Evolutionary conservation across 2,888 invertebrate genomes (phyloP).

Genomic region (Stratiomys singularior): DNA sequence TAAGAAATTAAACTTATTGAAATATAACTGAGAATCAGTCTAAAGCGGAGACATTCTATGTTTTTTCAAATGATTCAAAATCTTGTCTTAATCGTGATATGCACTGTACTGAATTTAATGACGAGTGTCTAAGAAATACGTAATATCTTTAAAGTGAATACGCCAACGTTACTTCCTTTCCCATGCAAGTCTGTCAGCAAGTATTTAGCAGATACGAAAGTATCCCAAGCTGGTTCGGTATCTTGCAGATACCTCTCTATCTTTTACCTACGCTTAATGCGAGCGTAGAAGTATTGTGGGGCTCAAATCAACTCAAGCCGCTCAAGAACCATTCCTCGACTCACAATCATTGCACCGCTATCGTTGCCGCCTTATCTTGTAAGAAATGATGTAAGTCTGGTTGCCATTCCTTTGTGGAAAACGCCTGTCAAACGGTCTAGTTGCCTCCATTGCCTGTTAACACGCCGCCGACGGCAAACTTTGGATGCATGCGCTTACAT

Average conservation of each 20-base stretch:
- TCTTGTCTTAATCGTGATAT: too few species aligned
- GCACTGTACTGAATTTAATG: not conserved
- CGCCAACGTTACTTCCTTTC: not conserved
- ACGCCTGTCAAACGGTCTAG: not conserved
- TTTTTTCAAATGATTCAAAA: too few species aligned
- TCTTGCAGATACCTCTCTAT: not conserved
- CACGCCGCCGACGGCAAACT: conserved; percentile 25
- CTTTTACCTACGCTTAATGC: not conserved
- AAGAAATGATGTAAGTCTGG: conserved; percentile 41
- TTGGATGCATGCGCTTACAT: not conserved
- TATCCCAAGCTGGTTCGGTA: not conserved
- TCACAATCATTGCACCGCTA: not conserved
- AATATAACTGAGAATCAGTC: too few species aligned
- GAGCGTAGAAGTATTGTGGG: not conserved
- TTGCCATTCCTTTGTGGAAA: conserved; percentile 1
- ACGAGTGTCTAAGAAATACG: not conserved
- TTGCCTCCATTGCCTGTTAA: not conserved
- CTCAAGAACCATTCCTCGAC: not conserved
- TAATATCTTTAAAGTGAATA: not conserved
- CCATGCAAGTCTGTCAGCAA: conserved; percentile 6
- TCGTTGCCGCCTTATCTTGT: conserved; percentile 38
- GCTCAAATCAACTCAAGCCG: not conserved
- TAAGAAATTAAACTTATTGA: too few species aligned
- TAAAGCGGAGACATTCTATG: too few species aligned
- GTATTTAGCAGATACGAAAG: not conserved